Percentiles rank a stretch among this genome's conserved stretches.
These are phyloP conservation scores for Gouania willdenowi DNA, from an alignment of 2,797 vertebrate species.

Conservation along the genomic window DNA sequence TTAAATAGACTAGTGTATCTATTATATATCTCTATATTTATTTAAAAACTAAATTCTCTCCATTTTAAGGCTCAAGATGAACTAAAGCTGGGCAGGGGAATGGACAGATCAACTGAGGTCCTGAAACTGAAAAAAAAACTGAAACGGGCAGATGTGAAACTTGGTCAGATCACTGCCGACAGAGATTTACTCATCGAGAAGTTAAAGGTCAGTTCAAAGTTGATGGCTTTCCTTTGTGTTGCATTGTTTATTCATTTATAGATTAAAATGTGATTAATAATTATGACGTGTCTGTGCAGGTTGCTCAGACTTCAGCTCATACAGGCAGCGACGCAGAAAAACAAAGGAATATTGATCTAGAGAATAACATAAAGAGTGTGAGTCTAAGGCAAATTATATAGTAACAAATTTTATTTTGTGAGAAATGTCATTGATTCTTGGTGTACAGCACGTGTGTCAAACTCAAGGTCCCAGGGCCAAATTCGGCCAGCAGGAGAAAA, in stretches of 20 bases:
- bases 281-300: constrained; percentile 53
- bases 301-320: constrained; percentile 72
- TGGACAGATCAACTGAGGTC: constrained; percentile 46
- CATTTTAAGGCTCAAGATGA: constrained; percentile 74
- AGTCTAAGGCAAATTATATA: constrained; percentile 18
- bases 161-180: constrained; percentile 78
- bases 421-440: neutral
- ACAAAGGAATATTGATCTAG: constrained; percentile 77
- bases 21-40: no score
- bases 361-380: constrained; percentile 80
- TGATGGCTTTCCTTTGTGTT: no score
- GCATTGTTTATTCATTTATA: no score
- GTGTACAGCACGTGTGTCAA: no score
- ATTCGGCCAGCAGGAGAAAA: no score
- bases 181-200: constrained; percentile 83
- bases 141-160: constrained; percentile 70
- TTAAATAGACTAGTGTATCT: no score
- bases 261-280: no score
- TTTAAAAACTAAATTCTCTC: no score
- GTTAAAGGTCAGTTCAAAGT: constrained; percentile 73
- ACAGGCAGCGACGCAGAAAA: constrained; percentile 77
- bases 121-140: constrained; percentile 77
- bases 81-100: constrained; percentile 65
- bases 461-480: no score
- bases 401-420: no score